Evolutionary conservation across 2,113 vertebrate species (phyloP).

Genomic region (Petrocephalus zakoni): DNA sequence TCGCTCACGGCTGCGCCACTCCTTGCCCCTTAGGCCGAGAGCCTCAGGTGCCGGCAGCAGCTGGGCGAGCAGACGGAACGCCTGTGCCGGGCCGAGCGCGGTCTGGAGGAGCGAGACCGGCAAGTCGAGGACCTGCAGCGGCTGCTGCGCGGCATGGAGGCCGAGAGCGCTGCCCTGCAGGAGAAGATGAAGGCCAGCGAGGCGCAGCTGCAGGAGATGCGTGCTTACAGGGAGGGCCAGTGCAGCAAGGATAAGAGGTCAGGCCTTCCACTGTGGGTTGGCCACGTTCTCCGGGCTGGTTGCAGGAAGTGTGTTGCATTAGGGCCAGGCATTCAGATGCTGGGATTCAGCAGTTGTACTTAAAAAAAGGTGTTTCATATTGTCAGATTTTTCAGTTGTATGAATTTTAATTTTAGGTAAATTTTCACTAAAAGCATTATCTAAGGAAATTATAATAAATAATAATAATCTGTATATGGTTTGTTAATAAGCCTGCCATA

Average conservation of each 20-base stretch:
- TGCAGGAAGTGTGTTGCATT: too few species aligned
- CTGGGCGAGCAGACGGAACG: slow-evolving; percentile 56
- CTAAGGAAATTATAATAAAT: not conserved
- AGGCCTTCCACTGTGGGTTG: slow-evolving; percentile 26
- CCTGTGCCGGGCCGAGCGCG: slow-evolving; percentile 56
- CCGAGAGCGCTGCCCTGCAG: slow-evolving; percentile 73
- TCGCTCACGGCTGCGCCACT: not conserved
- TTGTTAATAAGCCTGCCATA: not conserved
- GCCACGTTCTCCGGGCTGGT: too few species aligned
- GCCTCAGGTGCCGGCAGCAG: slow-evolving; percentile 62
- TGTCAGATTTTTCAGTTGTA: not conserved
- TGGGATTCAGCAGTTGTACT: not conserved
- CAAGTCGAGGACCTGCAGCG: slow-evolving; percentile 72
- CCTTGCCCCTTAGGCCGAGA: slow-evolving; percentile 57
- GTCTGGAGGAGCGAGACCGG: slow-evolving; percentile 55
- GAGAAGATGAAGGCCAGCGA: slow-evolving; percentile 66
- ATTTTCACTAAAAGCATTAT: not conserved
- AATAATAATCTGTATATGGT: not conserved
- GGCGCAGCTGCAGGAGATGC: slow-evolving; percentile 63
- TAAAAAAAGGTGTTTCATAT: not conserved
- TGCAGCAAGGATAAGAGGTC: slow-evolving; percentile 66
- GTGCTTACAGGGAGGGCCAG: slow-evolving; percentile 59
- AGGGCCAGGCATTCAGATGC: not conserved
- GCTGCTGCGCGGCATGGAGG: slow-evolving; percentile 74
- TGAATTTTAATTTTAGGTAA: not conserved